Percentiles rank a stretch among this genome's conserved stretches.
Evolutionary conservation across 2,888 invertebrate genomes (phyloP).

Genomic region (Diarsia mendica): DNA sequence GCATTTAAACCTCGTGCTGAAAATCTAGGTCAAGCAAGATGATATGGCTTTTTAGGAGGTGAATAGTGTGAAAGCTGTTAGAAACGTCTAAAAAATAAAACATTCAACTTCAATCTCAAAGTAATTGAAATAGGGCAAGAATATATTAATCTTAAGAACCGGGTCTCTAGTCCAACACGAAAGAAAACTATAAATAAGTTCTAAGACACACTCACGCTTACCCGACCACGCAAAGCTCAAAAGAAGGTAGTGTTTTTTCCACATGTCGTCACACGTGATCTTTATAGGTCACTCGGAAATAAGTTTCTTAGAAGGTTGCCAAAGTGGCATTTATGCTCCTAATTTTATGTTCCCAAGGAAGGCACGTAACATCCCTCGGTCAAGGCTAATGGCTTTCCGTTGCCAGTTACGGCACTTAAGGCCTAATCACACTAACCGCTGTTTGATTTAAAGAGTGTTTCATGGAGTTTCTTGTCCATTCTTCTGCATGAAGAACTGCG

Average conservation of each 20-base stretch:
- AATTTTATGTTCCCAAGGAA: slow-evolving; percentile 55
- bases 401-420: slow-evolving; percentile 31
- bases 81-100: neutral
- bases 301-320: slow-evolving; percentile 40
- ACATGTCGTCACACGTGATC: slow-evolving; percentile 35
- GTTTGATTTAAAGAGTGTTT: neutral
- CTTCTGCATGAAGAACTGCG: neutral
- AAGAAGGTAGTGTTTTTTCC: slow-evolving; percentile 7
- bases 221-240: neutral
- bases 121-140: neutral
- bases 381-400: slow-evolving; percentile 55
- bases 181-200: neutral
- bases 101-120: neutral
- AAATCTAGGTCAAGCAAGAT: neutral
- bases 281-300: slow-evolving; percentile 51
- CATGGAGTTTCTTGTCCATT: neutral
- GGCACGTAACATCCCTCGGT: slow-evolving; percentile 48
- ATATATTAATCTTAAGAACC: neutral
- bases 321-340: slow-evolving; percentile 58
- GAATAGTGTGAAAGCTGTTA: neutral
- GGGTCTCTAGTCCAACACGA: neutral
- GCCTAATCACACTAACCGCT: neutral
- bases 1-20: neutral
- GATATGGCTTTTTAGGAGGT: neutral
- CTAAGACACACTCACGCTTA: slow-evolving; percentile 17